phyloP scores from a whole-genome alignment of 2,888 invertebrate species.

The Xestobium rufovillosum region DNA sequence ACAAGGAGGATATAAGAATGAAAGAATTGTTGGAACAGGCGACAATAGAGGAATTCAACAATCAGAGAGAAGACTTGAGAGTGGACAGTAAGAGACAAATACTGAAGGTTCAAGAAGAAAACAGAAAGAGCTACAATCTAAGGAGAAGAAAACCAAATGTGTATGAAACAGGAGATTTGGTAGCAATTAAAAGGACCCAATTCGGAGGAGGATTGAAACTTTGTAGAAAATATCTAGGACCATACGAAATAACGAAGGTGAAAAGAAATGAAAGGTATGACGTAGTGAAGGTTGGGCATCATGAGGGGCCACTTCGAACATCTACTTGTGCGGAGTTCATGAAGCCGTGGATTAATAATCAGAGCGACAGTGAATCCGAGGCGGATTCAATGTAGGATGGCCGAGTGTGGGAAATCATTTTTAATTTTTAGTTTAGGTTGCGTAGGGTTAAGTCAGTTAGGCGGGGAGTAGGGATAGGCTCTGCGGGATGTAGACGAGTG shows the following conservation, averaged over 20 bases:
- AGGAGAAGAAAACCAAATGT: constrained; percentile 21
- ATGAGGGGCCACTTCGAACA: constrained; percentile 28
- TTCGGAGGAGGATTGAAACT: constrained; percentile 34
- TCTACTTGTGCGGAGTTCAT: constrained; percentile 28
- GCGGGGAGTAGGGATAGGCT: too few species aligned
- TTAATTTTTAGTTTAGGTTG: too few species aligned
- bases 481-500: too few species aligned
- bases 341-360: constrained; percentile 24
- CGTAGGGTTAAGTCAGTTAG: too few species aligned
- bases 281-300: constrained; percentile 27
- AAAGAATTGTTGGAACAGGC: constrained; percentile 16
- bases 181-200: constrained; percentile 35
- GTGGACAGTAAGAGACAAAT: constrained; percentile 17
- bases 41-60: constrained; percentile 11
- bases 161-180: constrained; percentile 25
- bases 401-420: too few species aligned
- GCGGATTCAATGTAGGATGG: too few species aligned
- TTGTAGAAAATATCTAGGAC: constrained; percentile 33
- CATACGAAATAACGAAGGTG: constrained; percentile 22
- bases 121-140: constrained; percentile 23
- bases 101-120: constrained; percentile 24
- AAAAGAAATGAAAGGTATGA: constrained; percentile 33
- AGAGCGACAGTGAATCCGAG: too few species aligned
- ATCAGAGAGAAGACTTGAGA: constrained; percentile 17
- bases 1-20: constrained; percentile 14